Percentiles rank a stretch among this genome's conserved stretches.
Conservation (phyloP, 2,113 vertebrate species). For the human region DNA sequence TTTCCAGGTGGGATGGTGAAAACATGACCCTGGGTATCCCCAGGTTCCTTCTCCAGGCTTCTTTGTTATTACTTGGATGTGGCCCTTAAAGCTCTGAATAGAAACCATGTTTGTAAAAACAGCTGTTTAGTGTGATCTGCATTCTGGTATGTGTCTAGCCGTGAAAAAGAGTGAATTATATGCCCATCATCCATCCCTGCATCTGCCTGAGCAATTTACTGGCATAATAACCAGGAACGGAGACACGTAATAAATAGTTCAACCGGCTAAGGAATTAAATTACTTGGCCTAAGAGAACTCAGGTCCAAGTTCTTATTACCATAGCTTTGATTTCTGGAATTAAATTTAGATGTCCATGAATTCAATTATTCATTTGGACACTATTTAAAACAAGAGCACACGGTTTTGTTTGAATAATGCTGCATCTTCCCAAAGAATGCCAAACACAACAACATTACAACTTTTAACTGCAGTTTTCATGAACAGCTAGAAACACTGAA, state of each 20-base stretch:
- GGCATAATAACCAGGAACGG: conserved; percentile 47
- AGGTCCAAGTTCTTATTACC: conserved; percentile 41
- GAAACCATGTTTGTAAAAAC: neutral
- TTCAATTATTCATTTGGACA: conserved; percentile 53
- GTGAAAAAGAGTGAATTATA: neutral
- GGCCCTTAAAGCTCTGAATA: neutral
- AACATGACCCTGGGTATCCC: neutral
- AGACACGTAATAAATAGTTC: conserved; percentile 45
- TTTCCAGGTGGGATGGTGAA: neutral
- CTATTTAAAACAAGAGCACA: conserved; percentile 40
- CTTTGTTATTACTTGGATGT: neutral
- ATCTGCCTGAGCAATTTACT: conserved; percentile 33
- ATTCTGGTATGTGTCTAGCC: neutral
- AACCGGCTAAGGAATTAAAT: conserved; percentile 65
- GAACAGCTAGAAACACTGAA: neutral
- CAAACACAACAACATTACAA: neutral
- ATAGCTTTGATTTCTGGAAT: conserved; percentile 68
- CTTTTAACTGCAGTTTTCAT: neutral
- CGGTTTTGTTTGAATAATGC: neutral
- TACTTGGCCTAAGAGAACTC: conserved; percentile 56
- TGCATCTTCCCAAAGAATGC: neutral
- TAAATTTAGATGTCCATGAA: conserved; percentile 63
- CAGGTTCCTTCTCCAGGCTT: neutral
- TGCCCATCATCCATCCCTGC: neutral
- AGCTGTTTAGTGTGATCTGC: conserved; percentile 1